A percentile compares a stretch with the other conserved stretches of the same genome.
Conservation (phyloP, 2,797 vertebrate species). For the Euphonia xanthogaster region DNA sequence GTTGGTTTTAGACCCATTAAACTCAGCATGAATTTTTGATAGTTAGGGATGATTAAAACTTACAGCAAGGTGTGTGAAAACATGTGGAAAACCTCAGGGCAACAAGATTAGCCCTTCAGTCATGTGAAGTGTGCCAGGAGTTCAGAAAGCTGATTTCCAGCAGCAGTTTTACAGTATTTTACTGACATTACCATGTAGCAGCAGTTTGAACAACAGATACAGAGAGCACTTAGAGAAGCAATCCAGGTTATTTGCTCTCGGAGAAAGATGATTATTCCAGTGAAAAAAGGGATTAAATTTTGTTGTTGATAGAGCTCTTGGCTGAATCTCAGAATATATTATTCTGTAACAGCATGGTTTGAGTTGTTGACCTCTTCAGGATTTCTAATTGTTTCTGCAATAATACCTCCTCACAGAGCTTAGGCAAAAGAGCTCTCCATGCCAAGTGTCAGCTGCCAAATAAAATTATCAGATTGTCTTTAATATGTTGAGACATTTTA, state of each 20-base stretch:
- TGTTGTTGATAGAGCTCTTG: not conserved
- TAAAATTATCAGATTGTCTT: not conserved
- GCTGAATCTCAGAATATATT: not conserved
- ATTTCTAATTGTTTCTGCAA: not conserved
- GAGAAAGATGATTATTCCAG: not conserved
- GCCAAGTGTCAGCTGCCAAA: not conserved
- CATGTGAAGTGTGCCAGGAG: not conserved
- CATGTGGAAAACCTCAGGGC: not conserved
- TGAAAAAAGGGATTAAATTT: not conserved
- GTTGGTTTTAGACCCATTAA: not conserved
- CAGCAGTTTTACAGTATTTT: not conserved
- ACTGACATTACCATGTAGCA: not conserved
- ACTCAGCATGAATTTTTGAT: not conserved
- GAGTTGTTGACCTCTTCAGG: not conserved
- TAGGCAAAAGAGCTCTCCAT: not conserved
- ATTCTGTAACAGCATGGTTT: not conserved
- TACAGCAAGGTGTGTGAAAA: not conserved
- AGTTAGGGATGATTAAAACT: not conserved
- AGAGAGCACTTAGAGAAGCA: not conserved
- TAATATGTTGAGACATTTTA: not conserved
- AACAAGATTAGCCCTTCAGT: not conserved
- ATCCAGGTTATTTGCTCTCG: not conserved
- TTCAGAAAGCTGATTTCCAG: not conserved
- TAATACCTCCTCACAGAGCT: not conserved
- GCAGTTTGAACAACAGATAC: not conserved